Conservation (phyloP, 1,140 invertebrate genomes). For the Nebria ingens region DNA sequence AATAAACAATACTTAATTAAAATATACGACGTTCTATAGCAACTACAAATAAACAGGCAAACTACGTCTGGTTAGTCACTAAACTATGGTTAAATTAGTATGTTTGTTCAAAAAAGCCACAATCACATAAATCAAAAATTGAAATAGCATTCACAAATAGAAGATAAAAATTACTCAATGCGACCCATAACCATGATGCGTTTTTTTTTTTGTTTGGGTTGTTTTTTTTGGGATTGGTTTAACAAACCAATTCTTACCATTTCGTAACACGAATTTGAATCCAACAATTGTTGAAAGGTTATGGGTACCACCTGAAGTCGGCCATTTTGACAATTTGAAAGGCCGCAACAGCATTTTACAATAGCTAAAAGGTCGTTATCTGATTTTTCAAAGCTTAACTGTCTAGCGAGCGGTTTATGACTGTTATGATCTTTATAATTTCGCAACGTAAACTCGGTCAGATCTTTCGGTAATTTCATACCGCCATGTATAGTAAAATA, state of each 20-base stretch:
- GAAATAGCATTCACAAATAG: constrained; percentile 1
- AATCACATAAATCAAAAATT: neutral
- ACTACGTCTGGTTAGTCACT: neutral
- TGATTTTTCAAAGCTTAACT: no score
- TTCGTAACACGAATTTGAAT: neutral
- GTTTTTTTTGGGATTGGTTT: no score
- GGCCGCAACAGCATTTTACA: constrained; percentile 4
- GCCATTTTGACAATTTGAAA: neutral
- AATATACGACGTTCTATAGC: neutral
- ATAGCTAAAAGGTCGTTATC: neutral
- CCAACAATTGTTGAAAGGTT: neutral
- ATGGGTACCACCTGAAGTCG: neutral
- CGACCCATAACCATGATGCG: constrained; percentile 3
- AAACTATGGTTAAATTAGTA: neutral
- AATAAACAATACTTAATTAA: neutral
- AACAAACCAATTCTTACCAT: constrained; percentile 6
- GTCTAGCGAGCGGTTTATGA: neutral
- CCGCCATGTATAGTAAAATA: neutral
- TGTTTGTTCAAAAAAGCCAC: neutral
- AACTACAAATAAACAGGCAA: constrained; percentile 4
- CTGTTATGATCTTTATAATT: neutral
- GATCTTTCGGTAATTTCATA: neutral
- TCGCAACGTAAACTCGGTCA: neutral
- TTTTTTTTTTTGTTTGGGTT: no score
- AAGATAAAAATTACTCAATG: neutral